Evolutionary conservation across 2,797 vertebrate genomes (phyloP), one percentile per base, ranked within the genome.

Genomic region (Zalophus californianus): DNA sequence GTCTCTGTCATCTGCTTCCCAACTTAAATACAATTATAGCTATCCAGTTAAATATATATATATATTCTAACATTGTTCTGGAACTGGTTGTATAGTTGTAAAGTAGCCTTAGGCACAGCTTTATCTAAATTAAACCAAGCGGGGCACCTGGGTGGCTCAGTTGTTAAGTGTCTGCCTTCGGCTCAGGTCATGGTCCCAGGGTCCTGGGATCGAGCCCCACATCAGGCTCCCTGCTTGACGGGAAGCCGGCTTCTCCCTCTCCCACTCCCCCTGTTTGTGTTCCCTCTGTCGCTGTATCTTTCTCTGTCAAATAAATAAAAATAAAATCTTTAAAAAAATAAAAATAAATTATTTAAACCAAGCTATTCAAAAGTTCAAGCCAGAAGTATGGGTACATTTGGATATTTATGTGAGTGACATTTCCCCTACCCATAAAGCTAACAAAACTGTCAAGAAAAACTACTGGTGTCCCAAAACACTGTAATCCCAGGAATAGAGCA

Each of bases 391-490:
- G 16, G 14, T 79, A 18, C 13, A 41, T 58, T 44, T 41, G 21
- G 12, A 54, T 52, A 73, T n/a, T 84, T 96, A 90, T 6, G 1
- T n/a, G 16, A 91, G 10, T 94, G 54, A n/a, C 58, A 86, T 64
- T 90, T 83, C 44, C 25, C 90, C 20, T 93, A n/a, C 27, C 23
- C 1, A 16, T 44, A 93, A 85, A 92, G 38, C 54, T 82, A 90
- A 77, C 60, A 83, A 86, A 96, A 85, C 32, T 86, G 41, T 80
- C 23, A 88, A 60, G 50, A 75, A 66, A 96, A 82, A 48, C 20
- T 68, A 41, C 14, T 50, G 35, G 16, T 52, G 58, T 5, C 38
- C 13, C 35, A 0, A 86, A 90, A 83, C 12, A 56, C 58, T 60
- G 3, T n/a, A 75, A 92, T 25, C 52, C 27, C 58, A 48, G 68